Percentiles rank a stretch among this genome's conserved stretches.
These are phyloP conservation scores for Hydrozoanthus gracilis DNA, from an alignment of 92 coral and sea anemone species.

Conservation along the genomic window DNA sequence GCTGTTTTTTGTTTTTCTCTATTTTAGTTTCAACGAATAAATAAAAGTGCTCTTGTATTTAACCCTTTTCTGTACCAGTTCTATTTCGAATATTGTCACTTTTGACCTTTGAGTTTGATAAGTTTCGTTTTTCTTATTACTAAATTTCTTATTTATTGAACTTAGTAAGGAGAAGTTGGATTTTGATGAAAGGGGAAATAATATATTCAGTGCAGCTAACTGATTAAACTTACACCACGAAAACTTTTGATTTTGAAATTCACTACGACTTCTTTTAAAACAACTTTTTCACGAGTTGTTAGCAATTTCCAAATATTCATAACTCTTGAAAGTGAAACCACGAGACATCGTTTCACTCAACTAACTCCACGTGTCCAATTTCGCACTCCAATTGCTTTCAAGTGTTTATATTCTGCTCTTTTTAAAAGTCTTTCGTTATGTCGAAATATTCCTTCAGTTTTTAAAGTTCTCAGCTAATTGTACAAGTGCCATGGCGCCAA, in stretches of 20 bases:
- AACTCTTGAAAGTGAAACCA: constrained; percentile 21
- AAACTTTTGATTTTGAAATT: neutral
- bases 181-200: neutral
- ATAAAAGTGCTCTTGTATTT: too few species aligned
- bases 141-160: too few species aligned
- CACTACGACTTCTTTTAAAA: neutral
- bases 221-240: neutral
- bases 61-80: too few species aligned
- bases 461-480: constrained; percentile 83
- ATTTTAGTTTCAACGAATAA: neutral
- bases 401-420: neutral
- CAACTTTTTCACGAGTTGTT: neutral
- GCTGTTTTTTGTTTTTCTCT: neutral
- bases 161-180: neutral
- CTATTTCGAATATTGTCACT: too few species aligned
- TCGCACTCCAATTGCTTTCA: constrained; percentile 27
- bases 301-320: neutral
- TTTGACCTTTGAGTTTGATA: too few species aligned
- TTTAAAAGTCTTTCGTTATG: constrained; percentile 16
- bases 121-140: too few species aligned
- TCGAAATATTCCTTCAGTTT: neutral
- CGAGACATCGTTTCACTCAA: constrained; percentile 25
- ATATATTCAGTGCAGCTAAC: too few species aligned
- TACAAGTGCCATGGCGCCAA: constrained; percentile 98
- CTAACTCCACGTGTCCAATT: constrained; percentile 35